A percentile compares a stretch with the other conserved stretches of the same genome.
phyloP scores from a whole-genome alignment of 2,888 invertebrate genomes.

The Limnephilus rhombicus region DNA sequence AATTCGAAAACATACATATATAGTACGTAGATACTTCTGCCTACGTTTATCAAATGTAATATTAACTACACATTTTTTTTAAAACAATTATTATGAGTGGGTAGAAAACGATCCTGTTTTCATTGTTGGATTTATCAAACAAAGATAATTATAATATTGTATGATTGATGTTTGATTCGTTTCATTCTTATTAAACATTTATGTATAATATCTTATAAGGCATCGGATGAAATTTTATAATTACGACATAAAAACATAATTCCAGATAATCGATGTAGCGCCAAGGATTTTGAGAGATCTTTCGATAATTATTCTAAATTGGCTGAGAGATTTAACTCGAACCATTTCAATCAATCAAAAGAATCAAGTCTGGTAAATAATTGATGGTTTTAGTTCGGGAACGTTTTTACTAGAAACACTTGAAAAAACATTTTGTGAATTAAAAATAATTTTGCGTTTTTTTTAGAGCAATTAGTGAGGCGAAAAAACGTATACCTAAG shows the following conservation, averaged over 20 bases:
- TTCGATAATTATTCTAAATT: slow-evolving; percentile 59
- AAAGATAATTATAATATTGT: background rate
- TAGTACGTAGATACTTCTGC: background rate
- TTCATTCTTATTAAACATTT: slow-evolving; percentile 50
- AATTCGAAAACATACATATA: background rate
- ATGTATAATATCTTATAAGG: slow-evolving; percentile 26
- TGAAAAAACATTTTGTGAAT: slow-evolving; percentile 19
- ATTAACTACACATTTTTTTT: background rate
- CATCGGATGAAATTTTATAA: slow-evolving; percentile 49
- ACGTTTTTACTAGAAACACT: slow-evolving; percentile 5
- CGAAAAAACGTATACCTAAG: background rate
- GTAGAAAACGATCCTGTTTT: background rate
- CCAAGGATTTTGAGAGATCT: slow-evolving; percentile 49
- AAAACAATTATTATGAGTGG: background rate
- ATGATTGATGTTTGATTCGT: slow-evolving; percentile 52
- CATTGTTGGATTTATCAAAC: slow-evolving; percentile 1
- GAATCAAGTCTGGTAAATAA: slow-evolving; percentile 57
- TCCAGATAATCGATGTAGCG: slow-evolving; percentile 54
- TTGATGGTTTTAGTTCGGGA: slow-evolving; percentile 57
- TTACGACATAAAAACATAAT: slow-evolving; percentile 54
- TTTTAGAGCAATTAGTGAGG: background rate
- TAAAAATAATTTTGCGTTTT: slow-evolving; percentile 7
- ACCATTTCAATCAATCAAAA: slow-evolving; percentile 64
- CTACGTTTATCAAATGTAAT: background rate
- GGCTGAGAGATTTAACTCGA: slow-evolving; percentile 50